Percentiles rank a stretch among this genome's conserved stretches.
Evolutionary conservation across 2,888 invertebrate species (phyloP).

Genomic region (Drosophila melanosoma): DNA sequence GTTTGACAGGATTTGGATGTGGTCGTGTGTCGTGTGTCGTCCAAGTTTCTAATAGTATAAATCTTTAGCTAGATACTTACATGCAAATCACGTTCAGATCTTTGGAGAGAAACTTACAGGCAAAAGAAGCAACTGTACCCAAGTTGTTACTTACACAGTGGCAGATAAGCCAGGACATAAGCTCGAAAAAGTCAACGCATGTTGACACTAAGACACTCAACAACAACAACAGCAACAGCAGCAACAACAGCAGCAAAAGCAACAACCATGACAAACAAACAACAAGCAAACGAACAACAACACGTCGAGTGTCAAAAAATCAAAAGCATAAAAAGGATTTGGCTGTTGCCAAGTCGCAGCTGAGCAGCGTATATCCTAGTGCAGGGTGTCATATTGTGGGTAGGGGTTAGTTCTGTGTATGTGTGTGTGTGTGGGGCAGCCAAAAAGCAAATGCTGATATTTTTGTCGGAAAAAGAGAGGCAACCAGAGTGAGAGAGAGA

Average conservation of each 20-base stretch:
- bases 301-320: conserved; percentile 77
- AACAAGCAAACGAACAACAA: conserved; percentile 52
- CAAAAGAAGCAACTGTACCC: conserved; percentile 66
- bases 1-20: conserved; percentile 34
- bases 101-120: conserved; percentile 20
- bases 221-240: conserved; percentile 24
- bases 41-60: conserved; percentile 21
- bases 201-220: conserved; percentile 77
- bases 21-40: not conserved
- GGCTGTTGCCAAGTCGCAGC: conserved; percentile 73
- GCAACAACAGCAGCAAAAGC: conserved; percentile 29
- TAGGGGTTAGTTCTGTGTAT: not conserved
- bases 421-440: conserved; percentile 37
- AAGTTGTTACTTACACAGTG: conserved; percentile 45
- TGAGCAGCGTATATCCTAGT: conserved; percentile 39
- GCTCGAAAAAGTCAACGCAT: conserved; percentile 74
- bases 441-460: conserved; percentile 70
- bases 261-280: conserved; percentile 54
- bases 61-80: conserved; percentile 15
- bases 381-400: conserved; percentile 3
- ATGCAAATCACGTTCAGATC: conserved; percentile 52
- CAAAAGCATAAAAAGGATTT: conserved; percentile 82
- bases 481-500: not conserved
- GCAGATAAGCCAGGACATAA: conserved; percentile 57
- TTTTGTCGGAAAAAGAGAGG: conserved; percentile 53